Base-by-base conservation (phyloP, 2,797 vertebrate genomes). In the Rhodeus uyekii region DNA sequence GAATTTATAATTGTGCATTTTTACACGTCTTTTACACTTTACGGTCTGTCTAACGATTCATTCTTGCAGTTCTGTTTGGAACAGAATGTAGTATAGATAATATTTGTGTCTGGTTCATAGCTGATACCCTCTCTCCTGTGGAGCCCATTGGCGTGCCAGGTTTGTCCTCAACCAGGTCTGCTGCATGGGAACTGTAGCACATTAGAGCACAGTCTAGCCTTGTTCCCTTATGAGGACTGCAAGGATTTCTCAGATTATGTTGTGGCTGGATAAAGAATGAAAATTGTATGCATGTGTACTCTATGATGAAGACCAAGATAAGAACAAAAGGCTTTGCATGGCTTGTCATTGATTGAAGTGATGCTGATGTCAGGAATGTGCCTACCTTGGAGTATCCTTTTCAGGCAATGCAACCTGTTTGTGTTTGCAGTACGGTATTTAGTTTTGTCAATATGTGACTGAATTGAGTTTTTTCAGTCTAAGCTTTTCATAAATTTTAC, bases 61-160 rank as follows among this genome's bases (percentile, higher is more conserved):
- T 19, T 19, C 39, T 38, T 60, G 53, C 27, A 64, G 39, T 67
- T 68, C 2, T 68, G 27, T 76, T 50, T 63, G 16, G 24, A 48
- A 27, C 24, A 72, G 36, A 75, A 58, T 10, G 50, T 61, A 44
- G 19, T 82, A 80, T 78, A 83, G 83, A 42, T 92, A 89, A 93
- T 84, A 12, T 90, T 67, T 93, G 69, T 91, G 85, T 96, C 92
- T 95, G 92, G 90, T 96, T 96, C 92, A 46, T 96, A 96, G 95
- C 90, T 89, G 85, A 94, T 89, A 89, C 90, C 85, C 90, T 88
- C 73, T 91, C 93, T 55, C 85, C 89, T 50, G 90, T 87, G 80
- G 87, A 89, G 73, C 91, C 92, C 63, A 48, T 92, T 85, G 88
- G 87, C n/a, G 89, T 89, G 34, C 90, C 94, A 95, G 96, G 95